Percentiles rank a stretch among this genome's conserved stretches.
Conservation (phyloP, 2,888 invertebrate species). For the Brenthis ino region DNA sequence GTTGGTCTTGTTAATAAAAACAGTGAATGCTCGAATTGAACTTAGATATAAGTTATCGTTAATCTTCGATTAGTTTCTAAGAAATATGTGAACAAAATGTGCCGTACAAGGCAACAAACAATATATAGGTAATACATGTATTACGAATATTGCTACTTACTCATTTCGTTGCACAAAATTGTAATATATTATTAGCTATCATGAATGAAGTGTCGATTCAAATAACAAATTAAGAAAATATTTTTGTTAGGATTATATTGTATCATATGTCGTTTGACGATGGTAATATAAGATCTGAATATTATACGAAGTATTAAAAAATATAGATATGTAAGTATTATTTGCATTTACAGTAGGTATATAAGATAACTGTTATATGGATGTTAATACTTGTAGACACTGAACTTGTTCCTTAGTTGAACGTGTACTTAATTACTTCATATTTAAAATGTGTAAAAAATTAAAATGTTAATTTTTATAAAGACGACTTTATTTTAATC, state of each 20-base stretch:
- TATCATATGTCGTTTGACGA: conserved; percentile 13
- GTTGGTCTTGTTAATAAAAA: conserved; percentile 5
- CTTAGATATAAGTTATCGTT: conserved; percentile 7
- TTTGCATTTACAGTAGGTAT: conserved; percentile 27
- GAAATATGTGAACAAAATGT: background rate
- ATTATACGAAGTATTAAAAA: conserved; percentile 5
- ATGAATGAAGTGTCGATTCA: conserved; percentile 6
- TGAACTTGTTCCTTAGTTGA: conserved; percentile 27
- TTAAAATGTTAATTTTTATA: conserved; percentile 42
- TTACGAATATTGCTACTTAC: conserved; percentile 7
- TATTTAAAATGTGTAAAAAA: conserved; percentile 25
- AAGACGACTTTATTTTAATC: background rate
- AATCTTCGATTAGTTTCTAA: conserved; percentile 11
- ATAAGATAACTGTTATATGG: conserved; percentile 26
- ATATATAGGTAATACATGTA: background rate
- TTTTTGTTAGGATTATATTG: conserved; percentile 34
- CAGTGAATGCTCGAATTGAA: conserved; percentile 16
- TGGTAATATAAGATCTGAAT: conserved; percentile 15
- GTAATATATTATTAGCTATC: conserved; percentile 1
- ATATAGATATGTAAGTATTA: conserved; percentile 13
- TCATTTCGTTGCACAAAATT: conserved; percentile 7
- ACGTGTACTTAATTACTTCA: conserved; percentile 30
- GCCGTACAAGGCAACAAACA: background rate
- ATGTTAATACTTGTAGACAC: conserved; percentile 30
- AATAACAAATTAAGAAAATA: conserved; percentile 20